These are phyloP conservation scores for Oreochromis niloticus DNA, from an alignment of 2,113 vertebrate genomes.

Conservation along the genomic window DNA sequence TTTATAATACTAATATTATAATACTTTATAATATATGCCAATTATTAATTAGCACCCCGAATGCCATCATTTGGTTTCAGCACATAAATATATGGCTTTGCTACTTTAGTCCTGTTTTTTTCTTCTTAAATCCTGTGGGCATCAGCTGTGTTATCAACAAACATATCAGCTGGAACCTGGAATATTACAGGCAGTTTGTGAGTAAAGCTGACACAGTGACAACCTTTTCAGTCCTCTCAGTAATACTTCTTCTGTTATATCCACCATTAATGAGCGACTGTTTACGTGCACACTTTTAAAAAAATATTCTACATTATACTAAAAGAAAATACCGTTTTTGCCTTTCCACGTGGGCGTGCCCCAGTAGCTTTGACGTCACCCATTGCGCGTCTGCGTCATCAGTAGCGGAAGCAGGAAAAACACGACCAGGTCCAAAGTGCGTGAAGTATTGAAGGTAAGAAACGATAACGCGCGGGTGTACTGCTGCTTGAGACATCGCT, in stretches of 20 bases:
- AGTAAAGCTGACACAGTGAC: background rate
- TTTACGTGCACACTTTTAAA: background rate
- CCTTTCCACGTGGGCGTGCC: background rate
- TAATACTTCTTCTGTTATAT: background rate
- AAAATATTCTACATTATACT: background rate
- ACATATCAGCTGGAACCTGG: background rate
- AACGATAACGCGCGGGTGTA: background rate
- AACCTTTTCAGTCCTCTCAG: background rate
- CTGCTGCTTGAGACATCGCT: accelerated
- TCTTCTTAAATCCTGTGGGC: background rate
- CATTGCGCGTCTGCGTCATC: background rate
- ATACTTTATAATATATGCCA: too few relatives aligned
- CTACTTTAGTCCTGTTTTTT: background rate
- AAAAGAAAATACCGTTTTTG: background rate
- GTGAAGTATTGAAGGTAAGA: background rate
- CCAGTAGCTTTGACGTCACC: background rate
- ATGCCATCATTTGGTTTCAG: background rate
- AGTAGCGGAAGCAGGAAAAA: background rate
- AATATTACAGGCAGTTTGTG: background rate
- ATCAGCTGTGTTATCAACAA: background rate
- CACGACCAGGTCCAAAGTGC: background rate
- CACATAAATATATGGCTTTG: background rate
- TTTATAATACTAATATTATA: too few relatives aligned
- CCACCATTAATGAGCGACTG: background rate
- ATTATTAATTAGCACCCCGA: background rate